Evolutionary conservation across 2,113 vertebrate species (phyloP), one percentile per base, ranked within the genome.

Genomic region (Melanocharis versteri): DNA sequence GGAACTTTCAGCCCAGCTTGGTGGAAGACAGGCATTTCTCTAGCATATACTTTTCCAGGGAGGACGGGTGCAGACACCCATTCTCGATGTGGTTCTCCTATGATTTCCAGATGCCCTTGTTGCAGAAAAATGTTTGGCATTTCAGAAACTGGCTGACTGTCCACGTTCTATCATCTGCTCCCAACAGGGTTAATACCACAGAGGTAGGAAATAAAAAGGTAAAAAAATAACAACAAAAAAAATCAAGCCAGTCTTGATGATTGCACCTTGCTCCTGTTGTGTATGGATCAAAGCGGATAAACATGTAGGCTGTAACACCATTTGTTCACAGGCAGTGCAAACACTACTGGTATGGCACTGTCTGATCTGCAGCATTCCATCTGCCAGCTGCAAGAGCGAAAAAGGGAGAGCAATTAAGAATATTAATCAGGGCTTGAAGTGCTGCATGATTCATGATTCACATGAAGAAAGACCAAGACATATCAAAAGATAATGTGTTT

Each of bases 371-470:
- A 73, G 70, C 27, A 9, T 44, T 94, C 94, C 96, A 96, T 96
- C 97, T 96, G 94, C 92, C 96, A 96, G 96, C 95, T 94, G 97
- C 90, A 89, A 79, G 68, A 84, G 80, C 2, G 4, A 88, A 96
- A 88, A 94, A 94, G 68, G 16, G 60, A 96, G 90, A 91, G 88
- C 91, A 97, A 96, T 97, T 97, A 97, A 89, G 93, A 90, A 88
- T 89, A 91, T 98, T 98, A 96, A 97, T 97, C 94, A 92, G 61
- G 60, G 40, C 78, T 95, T 84, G 71, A 96, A 97, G 95, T 86
- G 81, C 58, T 80, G 54, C 58, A 77, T 97, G 96, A 97, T 96
- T 97, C 92, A 91, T 71, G 56, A 88, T 57, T 91, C 93, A 87
- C 28, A 4, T 33, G 54, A 96, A 95, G 89, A 97, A 94, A 96